phyloP scores from a whole-genome alignment of 2,888 invertebrate species.

The Trachelus troglodyta region DNA sequence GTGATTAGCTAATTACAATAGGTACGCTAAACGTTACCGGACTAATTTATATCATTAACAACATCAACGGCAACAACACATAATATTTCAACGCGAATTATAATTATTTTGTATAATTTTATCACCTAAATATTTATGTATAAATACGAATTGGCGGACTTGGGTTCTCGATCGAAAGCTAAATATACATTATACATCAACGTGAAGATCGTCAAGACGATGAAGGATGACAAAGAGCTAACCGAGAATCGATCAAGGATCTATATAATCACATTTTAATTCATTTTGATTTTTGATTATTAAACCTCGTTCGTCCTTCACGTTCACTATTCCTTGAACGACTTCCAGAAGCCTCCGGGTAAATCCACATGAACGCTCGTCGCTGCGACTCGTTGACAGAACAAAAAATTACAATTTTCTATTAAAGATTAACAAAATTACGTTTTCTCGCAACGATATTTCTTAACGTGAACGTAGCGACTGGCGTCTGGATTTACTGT shows the following conservation, averaged over 20 bases:
- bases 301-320: neutral
- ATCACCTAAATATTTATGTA: neutral
- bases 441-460: neutral
- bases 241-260: neutral
- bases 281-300: neutral
- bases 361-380: neutral
- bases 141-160: neutral
- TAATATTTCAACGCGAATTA: constrained; percentile 59
- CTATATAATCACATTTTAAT: neutral
- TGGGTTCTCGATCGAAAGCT: neutral
- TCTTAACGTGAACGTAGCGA: neutral
- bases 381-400: neutral
- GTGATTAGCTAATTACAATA: constrained; percentile 26
- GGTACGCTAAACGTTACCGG: constrained; percentile 23
- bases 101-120: neutral
- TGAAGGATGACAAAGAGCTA: neutral
- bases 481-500: neutral
- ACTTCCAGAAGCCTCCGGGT: neutral
- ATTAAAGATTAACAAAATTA: neutral
- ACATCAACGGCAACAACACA: constrained; percentile 66
- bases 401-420: neutral
- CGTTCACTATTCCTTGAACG: neutral
- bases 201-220: neutral
- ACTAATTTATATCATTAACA: constrained; percentile 56
- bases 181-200: neutral